Evolutionary conservation across 2,113 vertebrate genomes (phyloP).

Genomic region (Perognathus longimembris): DNA sequence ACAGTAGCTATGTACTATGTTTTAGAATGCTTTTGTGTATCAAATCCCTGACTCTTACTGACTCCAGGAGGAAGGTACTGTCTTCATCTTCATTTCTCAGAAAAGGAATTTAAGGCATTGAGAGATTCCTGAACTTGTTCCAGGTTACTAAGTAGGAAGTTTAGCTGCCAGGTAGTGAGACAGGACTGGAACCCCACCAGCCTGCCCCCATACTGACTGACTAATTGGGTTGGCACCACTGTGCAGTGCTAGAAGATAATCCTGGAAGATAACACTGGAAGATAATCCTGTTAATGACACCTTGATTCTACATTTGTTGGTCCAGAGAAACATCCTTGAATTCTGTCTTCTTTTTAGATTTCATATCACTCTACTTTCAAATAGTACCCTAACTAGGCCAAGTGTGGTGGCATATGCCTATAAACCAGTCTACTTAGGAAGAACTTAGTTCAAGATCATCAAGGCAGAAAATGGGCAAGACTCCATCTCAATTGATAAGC

Average conservation of each 20-base stretch:
- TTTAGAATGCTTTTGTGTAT: background rate
- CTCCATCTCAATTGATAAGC: too few species aligned
- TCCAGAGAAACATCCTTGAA: too few species aligned
- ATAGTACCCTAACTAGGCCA: background rate
- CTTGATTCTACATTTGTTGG: background rate
- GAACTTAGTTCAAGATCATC: too few species aligned
- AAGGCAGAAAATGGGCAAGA: too few species aligned
- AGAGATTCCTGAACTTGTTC: background rate
- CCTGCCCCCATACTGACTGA: background rate
- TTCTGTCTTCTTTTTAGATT: constrained; percentile 8
- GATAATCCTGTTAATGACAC: background rate
- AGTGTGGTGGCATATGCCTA: too few species aligned
- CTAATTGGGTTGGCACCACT: background rate
- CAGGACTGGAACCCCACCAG: background rate
- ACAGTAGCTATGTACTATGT: background rate
- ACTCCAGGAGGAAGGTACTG: background rate
- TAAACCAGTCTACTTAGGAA: too few species aligned
- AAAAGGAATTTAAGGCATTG: background rate
- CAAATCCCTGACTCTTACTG: background rate
- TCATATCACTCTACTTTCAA: background rate
- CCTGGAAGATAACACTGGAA: background rate
- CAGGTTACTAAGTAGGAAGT: background rate
- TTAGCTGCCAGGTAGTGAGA: background rate
- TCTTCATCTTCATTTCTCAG: constrained; percentile 5
- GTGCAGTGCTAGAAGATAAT: background rate